phyloP scores from a whole-genome alignment of 2,797 vertebrate species.

The Micrastur ruficollis region DNA sequence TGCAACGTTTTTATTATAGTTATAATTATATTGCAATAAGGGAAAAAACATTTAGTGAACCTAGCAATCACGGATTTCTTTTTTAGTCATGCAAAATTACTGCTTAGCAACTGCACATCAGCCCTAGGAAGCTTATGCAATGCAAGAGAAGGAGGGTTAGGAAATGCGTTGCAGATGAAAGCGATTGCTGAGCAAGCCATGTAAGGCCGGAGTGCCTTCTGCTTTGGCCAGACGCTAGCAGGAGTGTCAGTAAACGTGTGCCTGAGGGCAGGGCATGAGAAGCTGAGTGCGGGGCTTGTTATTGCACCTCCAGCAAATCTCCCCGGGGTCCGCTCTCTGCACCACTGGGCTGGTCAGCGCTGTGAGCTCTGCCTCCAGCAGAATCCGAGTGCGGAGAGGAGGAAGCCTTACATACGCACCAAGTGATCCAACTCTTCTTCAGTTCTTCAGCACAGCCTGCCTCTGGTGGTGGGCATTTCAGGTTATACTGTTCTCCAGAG shows the following conservation, averaged over 20 bases:
- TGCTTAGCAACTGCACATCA: slow-evolving; percentile 23
- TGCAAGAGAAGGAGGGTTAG: background rate
- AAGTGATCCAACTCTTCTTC: background rate
- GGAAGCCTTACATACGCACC: rapidly evolving
- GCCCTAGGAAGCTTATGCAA: slow-evolving; percentile 6
- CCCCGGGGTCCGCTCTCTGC: background rate
- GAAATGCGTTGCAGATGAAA: background rate
- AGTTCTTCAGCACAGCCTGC: background rate
- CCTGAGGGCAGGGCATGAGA: background rate
- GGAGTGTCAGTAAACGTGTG: background rate
- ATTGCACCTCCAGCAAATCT: background rate
- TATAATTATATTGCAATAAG: background rate
- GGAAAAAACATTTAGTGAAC: background rate
- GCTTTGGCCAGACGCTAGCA: rapidly evolving
- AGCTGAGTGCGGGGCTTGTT: background rate
- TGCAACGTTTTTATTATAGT: background rate
- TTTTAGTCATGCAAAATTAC: slow-evolving; percentile 23
- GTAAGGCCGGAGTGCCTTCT: background rate
- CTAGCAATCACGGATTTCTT: slow-evolving; percentile 23
- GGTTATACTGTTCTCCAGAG: background rate
- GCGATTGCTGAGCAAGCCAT: background rate
- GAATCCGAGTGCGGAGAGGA: rapidly evolving
- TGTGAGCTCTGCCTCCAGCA: background rate
- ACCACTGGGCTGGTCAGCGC: rapidly evolving
- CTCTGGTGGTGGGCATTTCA: background rate